These are phyloP conservation scores for Tympanoctomys barrerae DNA, from an alignment of 2,797 vertebrate species.

Conservation along the genomic window DNA sequence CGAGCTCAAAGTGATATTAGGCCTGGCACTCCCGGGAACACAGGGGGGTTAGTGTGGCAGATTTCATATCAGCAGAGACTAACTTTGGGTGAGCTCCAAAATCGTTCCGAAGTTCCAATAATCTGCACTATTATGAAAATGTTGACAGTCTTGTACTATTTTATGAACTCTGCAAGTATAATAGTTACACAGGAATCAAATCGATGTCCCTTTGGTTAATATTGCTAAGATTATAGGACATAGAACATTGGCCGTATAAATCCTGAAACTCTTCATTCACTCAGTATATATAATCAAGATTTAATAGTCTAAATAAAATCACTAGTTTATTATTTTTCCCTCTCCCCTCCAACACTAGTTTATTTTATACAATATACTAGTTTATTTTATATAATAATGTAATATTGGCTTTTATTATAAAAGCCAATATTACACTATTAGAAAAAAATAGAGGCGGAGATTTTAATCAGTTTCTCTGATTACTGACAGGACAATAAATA, in stretches of 20 bases:
- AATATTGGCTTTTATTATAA: not conserved
- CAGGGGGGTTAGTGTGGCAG: not conserved
- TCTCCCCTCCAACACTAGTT: no score
- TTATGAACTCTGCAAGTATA: not conserved
- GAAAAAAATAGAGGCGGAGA: not conserved
- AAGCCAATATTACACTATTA: not conserved
- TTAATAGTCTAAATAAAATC: not conserved
- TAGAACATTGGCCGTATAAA: not conserved
- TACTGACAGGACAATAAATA: conserved; percentile 6
- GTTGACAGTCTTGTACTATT: not conserved
- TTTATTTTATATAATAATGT: not conserved
- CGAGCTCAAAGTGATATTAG: conserved; percentile 53
- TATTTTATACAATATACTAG: not conserved
- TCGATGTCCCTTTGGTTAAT: not conserved
- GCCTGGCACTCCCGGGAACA: conserved; percentile 43
- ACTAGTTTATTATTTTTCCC: not conserved
- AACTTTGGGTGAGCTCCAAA: conserved; percentile 8
- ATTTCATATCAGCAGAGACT: not conserved
- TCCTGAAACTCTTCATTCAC: not conserved
- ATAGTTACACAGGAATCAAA: not conserved
- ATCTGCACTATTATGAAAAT: not conserved
- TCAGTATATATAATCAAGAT: not conserved
- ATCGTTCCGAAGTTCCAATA: not conserved
- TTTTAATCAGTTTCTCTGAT: not conserved
- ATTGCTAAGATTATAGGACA: not conserved